Base-by-base conservation (phyloP, 2,113 vertebrate species). In the Equus quagga region DNA sequence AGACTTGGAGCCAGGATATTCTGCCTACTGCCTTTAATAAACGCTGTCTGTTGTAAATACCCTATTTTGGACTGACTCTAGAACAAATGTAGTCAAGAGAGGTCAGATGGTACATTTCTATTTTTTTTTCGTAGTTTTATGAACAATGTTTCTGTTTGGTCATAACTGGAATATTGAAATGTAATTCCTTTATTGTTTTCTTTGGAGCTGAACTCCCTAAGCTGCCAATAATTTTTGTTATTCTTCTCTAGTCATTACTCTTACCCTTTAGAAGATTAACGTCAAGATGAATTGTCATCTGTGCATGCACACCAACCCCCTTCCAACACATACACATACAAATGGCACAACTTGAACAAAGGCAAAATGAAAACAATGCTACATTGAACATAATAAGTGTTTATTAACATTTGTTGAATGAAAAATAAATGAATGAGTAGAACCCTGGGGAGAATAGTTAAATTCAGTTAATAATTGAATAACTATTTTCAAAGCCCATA, bases 401-500 rank as follows among this genome's bases (percentile, higher is more conserved):
- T 91, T 89, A 85, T 92, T 96, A 98, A 51, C 73, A 96, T 95
- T 95, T 70, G 28, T 76, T 84, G 64, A 96, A 76, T 96, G 80
- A 97, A 97, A 97, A 95, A 93, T 93, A 97, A 96, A 96, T 85
- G 75, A 97, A 83, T 70, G 87, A 92, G 33, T 64, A 91, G 8
- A 96, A 94, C 70, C 58, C 44, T 10, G 28, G 23, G 75, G 94
- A 94, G 26, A 87, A 90, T 28, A 94, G 62, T 95, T 88, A 86
- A 89, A 94, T 95, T 91, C 80, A 89, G 54, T 97, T 91, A 96
- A 98, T 92, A 96, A 96, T 83, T 98, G 54, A 96, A 46, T 88
- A 83, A 89, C 46, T 87, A 70, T 76, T 90, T 94, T 75, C 75
- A 95, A 90, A 91, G 69, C 14, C 75, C 76, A 89, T 60, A 93